These are phyloP conservation scores for Struthidea cinerea DNA, from an alignment of 2,113 vertebrate species.

Conservation along the genomic window DNA sequence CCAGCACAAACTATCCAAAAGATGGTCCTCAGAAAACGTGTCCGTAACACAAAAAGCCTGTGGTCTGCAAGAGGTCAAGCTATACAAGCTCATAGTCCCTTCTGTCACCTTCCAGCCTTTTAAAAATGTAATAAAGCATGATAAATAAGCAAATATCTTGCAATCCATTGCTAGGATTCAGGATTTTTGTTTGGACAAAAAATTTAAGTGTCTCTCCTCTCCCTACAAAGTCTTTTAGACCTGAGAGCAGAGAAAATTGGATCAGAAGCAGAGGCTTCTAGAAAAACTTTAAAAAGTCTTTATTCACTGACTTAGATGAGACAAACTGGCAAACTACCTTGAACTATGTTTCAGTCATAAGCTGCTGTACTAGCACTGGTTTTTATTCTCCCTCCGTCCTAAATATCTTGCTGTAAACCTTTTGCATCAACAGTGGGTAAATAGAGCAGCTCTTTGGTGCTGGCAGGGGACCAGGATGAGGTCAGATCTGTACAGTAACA, in stretches of 20 bases:
- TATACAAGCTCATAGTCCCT: rapidly evolving
- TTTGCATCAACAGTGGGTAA: background rate
- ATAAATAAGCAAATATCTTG: background rate
- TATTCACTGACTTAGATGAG: background rate
- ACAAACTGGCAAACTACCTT: background rate
- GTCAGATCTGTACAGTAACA: slow-evolving; percentile 44
- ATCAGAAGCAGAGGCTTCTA: background rate
- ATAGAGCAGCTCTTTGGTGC: background rate
- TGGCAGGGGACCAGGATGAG: slow-evolving; percentile 47
- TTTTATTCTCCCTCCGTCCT: background rate
- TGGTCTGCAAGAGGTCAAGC: background rate
- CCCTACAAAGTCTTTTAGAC: background rate
- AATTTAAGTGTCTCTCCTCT: background rate
- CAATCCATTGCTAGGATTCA: background rate
- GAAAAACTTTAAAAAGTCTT: background rate
- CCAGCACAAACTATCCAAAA: background rate
- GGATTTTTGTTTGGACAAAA: background rate
- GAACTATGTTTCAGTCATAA: background rate
- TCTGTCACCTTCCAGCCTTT: background rate
- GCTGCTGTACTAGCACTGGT: background rate
- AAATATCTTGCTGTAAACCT: background rate
- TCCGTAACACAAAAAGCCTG: background rate
- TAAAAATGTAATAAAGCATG: background rate
- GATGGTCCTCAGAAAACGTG: background rate
- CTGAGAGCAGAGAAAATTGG: background rate